Base-by-base conservation (phyloP, 2,888 invertebrate species). In the Brenthis ino region DNA sequence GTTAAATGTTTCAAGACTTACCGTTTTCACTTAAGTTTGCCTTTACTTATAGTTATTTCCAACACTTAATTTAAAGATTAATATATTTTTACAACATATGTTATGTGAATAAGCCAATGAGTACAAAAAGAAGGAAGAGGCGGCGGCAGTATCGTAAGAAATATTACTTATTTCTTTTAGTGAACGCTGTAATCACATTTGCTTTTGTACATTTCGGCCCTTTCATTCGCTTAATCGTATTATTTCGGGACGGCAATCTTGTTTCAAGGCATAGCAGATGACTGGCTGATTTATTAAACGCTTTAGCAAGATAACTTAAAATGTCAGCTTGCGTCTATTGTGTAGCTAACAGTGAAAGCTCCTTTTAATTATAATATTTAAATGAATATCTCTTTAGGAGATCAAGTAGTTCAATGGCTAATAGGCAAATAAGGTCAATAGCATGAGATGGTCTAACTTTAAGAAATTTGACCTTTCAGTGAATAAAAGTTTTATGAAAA, bases 201-300 rank as follows among this genome's bases (percentile, higher is more conserved):
- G 85, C 90, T 91, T 83, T 91, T 91, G 91, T 91, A 91, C 90
- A 87, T 88, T 88, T 88, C 82, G 89, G 87, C 83, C 87, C 89
- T 91, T 91, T 91, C 89, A 88, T 87, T 89, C 89, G 86, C 86
- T 88, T 92, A 92, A 92, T 92, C 91, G 89, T 82, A 91, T 92
- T 92, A 92, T 91, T 90, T 88, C 86, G 88, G 88, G 85, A 82
- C 85, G 84, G 83, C 84, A 83, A 87, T 87, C 82, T 86, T 82
- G 77, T 72, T 65, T 69, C 72, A 64, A 53, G 60, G 68, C 68
- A 66, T 57, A 56, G 63, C 70, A 65, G 68, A 72, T 72, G 72
- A 72, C 72, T 68, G 68, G 60, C 63, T 71, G 71, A 72, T 72
- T 71, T 71, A 72, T 71, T 68, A 71, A 66, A 16, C 68, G 66